Evolutionary conservation across 2,113 vertebrate species (phyloP).

Genomic region (Misgurnus anguillicaudatus): DNA sequence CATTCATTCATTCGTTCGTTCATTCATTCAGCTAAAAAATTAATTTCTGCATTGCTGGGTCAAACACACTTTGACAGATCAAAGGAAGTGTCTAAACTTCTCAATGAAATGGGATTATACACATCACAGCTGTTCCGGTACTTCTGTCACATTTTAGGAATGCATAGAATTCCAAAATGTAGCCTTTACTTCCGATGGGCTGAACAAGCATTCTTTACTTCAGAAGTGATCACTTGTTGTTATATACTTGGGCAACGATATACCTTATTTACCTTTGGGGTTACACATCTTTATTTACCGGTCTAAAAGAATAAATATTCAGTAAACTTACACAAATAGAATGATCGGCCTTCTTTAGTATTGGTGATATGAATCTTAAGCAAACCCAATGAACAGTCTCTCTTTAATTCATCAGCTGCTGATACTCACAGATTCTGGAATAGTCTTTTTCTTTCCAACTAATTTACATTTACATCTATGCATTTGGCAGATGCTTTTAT

Average conservation of each 20-base stretch:
- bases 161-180: slow-evolving; percentile 32
- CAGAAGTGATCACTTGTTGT: not conserved
- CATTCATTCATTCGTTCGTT: not conserved
- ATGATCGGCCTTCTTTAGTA: not conserved
- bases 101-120: not conserved
- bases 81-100: not conserved
- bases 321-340: not conserved
- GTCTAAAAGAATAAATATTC: not conserved
- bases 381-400: slow-evolving; percentile 4
- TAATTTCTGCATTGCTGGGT: not conserved
- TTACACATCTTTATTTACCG: not conserved
- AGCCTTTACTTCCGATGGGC: slow-evolving; percentile 20
- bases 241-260: not conserved
- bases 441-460: no score
- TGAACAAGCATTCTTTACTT: slow-evolving; percentile 1
- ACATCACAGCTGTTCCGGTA: slow-evolving; percentile 30
- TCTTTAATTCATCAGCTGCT: not conserved
- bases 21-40: not conserved
- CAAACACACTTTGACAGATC: not conserved
- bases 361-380: slow-evolving; percentile 45
- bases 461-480: no score
- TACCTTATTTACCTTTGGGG: not conserved
- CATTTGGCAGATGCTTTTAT: no score
- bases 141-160: slow-evolving; percentile 27
- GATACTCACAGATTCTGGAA: no score